Conservation (phyloP, 1,140 invertebrate genomes). For the Delia radicum region DNA sequence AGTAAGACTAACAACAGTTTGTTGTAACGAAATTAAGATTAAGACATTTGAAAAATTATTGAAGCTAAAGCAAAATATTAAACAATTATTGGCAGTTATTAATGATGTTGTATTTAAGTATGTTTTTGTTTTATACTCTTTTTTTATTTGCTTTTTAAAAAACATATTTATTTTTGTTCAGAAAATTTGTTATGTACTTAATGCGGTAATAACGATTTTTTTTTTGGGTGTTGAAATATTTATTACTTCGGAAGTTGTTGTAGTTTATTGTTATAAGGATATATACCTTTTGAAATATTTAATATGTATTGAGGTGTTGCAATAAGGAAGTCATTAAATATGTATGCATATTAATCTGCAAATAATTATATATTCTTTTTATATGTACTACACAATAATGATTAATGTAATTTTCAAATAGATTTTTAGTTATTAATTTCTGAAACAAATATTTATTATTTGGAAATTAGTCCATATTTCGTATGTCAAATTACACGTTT, state of each 20-base stretch:
- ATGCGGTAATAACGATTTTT: background rate
- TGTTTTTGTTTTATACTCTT: background rate
- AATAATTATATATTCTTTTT: too few species aligned
- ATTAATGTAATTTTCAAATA: too few species aligned
- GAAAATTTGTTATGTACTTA: background rate
- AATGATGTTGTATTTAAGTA: constrained; percentile 1
- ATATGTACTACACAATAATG: too few species aligned
- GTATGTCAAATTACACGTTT: too few species aligned
- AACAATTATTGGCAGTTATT: constrained; percentile 22
- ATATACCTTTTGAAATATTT: too few species aligned
- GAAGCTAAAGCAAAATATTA: constrained; percentile 6
- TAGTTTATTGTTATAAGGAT: too few species aligned
- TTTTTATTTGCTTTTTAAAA: background rate
- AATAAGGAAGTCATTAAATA: too few species aligned
- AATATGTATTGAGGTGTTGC: too few species aligned
- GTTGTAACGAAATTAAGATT: background rate
- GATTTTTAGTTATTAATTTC: too few species aligned
- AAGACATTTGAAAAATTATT: constrained; percentile 21
- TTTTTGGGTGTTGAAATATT: background rate
- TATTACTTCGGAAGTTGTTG: background rate
- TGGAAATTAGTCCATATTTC: too few species aligned
- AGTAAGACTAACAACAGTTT: background rate
- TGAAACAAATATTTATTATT: too few species aligned
- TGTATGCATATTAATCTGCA: too few species aligned
- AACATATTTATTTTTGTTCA: background rate